Base-by-base conservation (phyloP, 2,113 vertebrate species). In the Onychostoma macrolepis region DNA sequence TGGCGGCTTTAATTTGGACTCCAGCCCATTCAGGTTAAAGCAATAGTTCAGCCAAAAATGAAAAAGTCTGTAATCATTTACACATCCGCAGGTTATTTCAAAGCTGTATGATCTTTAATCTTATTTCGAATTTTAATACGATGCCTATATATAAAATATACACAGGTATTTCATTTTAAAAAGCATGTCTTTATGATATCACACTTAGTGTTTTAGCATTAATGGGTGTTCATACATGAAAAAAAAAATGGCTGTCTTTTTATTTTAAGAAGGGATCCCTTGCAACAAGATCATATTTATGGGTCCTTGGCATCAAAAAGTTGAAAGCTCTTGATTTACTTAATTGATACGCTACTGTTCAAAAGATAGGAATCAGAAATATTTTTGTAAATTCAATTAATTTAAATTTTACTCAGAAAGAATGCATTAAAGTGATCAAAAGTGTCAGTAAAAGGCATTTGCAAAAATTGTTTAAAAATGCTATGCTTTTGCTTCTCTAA, bases 1-100 rank as follows among this genome's bases (percentile, higher is more conserved):
- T 91, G 89, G 87, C 17, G 12, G 7, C 41, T 58, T 87, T 89
- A 74, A 89, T 82, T 86, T 87, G 84, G 80, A 88, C 41, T 61
- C 81, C 0, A 41, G 48, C 67, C 48, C 21, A 71, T 72, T 84
- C 41, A 38, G 28, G 30, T 84, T 84, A 72, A 83, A 72, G 43
- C 30, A 17, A 74, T 28, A 74, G 65, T 74, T 71, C 48, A 74
- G 67, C 48, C 65, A 71, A 71, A 69, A 71, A 53, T 53, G 65
- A 83, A 33, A 78, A 69, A 50, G 43, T 71, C 80, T 82, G n/a
- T 58, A 45, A 56, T 84, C 48, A 36, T 74, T 84, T 74, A 38
- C 30, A 17, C 30, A 53, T 78, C 43, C n/a, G 53, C 17, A 10
- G 30, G 76, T 78, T 30, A 50, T 78, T 78, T 78, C 28, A 78